These are phyloP conservation scores for Zaprionus vittiger DNA, from an alignment of 1,140 invertebrate genomes.

Conservation along the genomic window DNA sequence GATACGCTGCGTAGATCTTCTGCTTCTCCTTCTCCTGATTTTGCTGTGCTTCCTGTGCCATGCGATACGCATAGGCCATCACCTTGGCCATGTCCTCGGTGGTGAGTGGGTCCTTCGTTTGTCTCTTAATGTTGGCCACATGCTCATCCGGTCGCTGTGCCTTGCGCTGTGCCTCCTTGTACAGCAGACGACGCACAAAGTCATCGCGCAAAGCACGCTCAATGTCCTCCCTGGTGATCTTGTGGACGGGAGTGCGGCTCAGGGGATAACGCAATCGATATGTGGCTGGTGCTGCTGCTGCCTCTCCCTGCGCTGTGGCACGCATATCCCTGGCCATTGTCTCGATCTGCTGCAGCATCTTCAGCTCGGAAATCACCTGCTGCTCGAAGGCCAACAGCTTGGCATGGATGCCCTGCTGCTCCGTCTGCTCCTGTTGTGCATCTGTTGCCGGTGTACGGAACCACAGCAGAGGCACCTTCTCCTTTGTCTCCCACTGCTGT, in stretches of 20 bases:
- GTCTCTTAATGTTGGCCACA: conserved; percentile 56
- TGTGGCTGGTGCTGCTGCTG: background rate
- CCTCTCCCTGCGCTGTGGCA: conserved; percentile 30
- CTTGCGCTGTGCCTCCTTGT: conserved; percentile 63
- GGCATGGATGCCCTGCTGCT: conserved; percentile 42
- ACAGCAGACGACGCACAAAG: conserved; percentile 61
- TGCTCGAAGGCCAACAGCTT: conserved; percentile 71
- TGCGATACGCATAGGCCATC: conserved; percentile 76
- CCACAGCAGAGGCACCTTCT: conserved; percentile 61
- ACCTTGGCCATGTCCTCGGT: conserved; percentile 74
- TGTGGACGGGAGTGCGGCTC: conserved; percentile 70
- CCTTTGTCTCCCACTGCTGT: conserved; percentile 19
- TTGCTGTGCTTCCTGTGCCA: conserved; percentile 51
- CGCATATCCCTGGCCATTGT: conserved; percentile 70
- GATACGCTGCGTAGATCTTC: conserved; percentile 54
- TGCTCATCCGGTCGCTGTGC: background rate
- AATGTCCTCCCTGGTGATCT: conserved; percentile 73
- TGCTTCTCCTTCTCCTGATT: conserved; percentile 29
- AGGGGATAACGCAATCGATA: conserved; percentile 59
- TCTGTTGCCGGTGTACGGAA: conserved; percentile 52
- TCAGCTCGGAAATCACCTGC: conserved; percentile 70
- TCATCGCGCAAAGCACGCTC: conserved; percentile 72
- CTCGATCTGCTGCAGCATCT: conserved; percentile 72
- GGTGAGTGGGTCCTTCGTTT: conserved; percentile 45
- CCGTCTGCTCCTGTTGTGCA: background rate